A percentile compares a stretch with the other conserved stretches of the same genome.
phyloP scores from a whole-genome alignment of 1,140 invertebrate genomes.

The Drosophila pseudoobscura region DNA sequence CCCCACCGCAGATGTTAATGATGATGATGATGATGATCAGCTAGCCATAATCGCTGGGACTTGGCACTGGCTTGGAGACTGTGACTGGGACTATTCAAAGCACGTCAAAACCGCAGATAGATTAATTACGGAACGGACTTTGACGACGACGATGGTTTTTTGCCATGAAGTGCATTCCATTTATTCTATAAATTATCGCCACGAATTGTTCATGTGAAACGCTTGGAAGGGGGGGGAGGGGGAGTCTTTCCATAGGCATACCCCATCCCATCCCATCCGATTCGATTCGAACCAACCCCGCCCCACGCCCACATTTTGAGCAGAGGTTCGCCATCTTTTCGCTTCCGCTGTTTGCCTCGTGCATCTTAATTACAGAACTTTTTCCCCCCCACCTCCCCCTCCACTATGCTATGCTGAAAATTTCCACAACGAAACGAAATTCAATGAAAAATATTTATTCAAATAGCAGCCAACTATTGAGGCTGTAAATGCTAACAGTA shows the following conservation, averaged over 20 bases:
- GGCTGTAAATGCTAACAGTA: slow-evolving; percentile 73
- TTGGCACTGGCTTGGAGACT: too few species aligned
- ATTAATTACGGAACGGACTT: slow-evolving; percentile 74
- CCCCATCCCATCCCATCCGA: slow-evolving; percentile 5
- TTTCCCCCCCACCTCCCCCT: slow-evolving; percentile 9
- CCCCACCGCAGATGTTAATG: slow-evolving; percentile 52
- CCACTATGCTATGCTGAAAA: slow-evolving; percentile 42
- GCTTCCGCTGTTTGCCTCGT: slow-evolving; percentile 78
- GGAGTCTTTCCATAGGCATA: slow-evolving; percentile 35
- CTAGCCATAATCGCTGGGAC: slow-evolving; percentile 59
- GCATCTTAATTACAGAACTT: slow-evolving; percentile 74
- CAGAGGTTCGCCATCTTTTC: slow-evolving; percentile 67
- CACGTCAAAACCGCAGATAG: slow-evolving; percentile 73
- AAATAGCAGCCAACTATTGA: slow-evolving; percentile 73
- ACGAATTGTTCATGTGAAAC: slow-evolving; percentile 80
- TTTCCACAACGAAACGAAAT: slow-evolving; percentile 78
- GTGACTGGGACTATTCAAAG: slow-evolving; percentile 61
- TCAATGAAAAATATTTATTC: slow-evolving; percentile 80
- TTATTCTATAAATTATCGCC: slow-evolving; percentile 80
- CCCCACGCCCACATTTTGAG: slow-evolving; percentile 48
- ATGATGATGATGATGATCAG: slow-evolving; percentile 59
- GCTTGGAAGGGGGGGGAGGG: background rate
- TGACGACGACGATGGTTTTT: slow-evolving; percentile 31
- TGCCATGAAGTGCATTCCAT: slow-evolving; percentile 79
- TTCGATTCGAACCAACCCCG: slow-evolving; percentile 3